A percentile compares a stretch with the other conserved stretches of the same genome.
These are phyloP conservation scores for Mesaphorura yosii DNA, from an alignment of 1,140 invertebrate species.

Conservation along the genomic window DNA sequence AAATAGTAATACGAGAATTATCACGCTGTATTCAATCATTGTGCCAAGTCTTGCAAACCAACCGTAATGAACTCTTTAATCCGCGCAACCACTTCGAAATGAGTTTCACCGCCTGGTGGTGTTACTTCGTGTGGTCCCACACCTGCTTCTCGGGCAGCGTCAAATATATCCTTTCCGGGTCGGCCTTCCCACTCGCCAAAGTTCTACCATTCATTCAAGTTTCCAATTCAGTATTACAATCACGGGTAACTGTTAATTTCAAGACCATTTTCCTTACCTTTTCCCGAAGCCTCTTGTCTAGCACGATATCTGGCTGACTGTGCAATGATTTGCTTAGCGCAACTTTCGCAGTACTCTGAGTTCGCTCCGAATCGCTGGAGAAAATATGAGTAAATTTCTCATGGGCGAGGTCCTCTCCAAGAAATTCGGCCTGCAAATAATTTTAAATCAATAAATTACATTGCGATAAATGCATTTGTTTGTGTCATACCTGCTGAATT, in stretches of 20 bases:
- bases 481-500: slow-evolving; percentile 1
- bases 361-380: not conserved
- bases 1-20: too few species aligned
- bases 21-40: too few species aligned
- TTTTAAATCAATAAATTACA: not conserved
- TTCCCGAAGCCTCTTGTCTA: not conserved
- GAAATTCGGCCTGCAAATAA: not conserved
- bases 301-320: not conserved
- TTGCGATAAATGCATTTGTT: not conserved
- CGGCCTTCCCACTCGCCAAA: not conserved
- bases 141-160: too few species aligned
- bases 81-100: too few species aligned
- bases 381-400: not conserved
- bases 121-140: too few species aligned
- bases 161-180: too few species aligned
- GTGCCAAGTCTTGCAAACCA: too few species aligned
- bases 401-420: not conserved
- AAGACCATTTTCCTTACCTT: not conserved
- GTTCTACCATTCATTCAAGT: too few species aligned
- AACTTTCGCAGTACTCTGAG: not conserved
- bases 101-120: too few species aligned
- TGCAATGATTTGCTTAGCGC: not conserved
- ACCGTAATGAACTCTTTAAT: too few species aligned
- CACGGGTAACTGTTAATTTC: not conserved
- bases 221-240: not conserved